Evolutionary conservation across 2,888 invertebrate species (phyloP), one percentile per base, ranked within the genome.

Genomic region (Dasysyrphus albostriatus): DNA sequence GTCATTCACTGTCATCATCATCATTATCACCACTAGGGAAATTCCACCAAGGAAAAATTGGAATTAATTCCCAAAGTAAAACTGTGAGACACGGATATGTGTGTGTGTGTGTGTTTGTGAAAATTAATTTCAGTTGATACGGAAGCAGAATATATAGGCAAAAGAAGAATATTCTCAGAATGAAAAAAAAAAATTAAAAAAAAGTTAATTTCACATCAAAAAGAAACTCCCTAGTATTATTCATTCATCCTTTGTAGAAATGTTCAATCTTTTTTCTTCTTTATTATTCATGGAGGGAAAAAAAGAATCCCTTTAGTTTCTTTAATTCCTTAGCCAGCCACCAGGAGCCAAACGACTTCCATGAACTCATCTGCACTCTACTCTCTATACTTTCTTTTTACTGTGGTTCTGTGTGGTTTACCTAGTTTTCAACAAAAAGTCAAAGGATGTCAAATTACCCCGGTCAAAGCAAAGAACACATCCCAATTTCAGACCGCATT

Each of bases 141-240:
- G 42, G 51, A 29, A 67, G 19, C 16, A 37, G 54, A 44, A 81
- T 59, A 69, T 19, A 5, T 65, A 34, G 47, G n/a, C 24, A 54
- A 59, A 67, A 16, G 34, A 63, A 61, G 54, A 32, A 76, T 34
- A 10, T 19, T n/a, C 16, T 12, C 34, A 32, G 37, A 32, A 14
- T 1, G 8, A 24, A 47, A 47, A 47, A 16, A 47, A 47, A 14
- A 7, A 0, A 16, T 16, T n/a, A 58, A 37, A 67, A 76, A 76
- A 79, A 81, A 76, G 51, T n/a, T 76, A 81, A 76, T 84, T 81
- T 81, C 72, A 73, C 81, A 81, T 85, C 84, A 85, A 85, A 69
- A 49, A 84, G 84, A 49, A 9, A n/a, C 29, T 5, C 49, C 56
- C 8, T 8, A 34, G n/a, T 61, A 19, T 39, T 14, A 34, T 29